Conservation (phyloP, 2,888 invertebrate species). For the Mesochorus sp. region DNA sequence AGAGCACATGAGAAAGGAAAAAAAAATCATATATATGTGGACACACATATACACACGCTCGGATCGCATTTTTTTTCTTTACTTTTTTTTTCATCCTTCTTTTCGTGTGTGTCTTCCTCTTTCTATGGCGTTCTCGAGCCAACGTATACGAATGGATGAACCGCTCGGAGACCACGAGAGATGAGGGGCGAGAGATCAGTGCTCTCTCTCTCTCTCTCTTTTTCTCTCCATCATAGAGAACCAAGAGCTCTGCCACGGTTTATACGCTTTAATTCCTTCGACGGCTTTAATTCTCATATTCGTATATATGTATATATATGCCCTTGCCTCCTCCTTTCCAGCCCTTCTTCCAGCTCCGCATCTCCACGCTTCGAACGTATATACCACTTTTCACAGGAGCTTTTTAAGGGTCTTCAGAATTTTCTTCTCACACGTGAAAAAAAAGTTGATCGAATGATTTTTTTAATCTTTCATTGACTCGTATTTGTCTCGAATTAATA, state of each 20-base stretch:
- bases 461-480: too few relatives aligned
- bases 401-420: too few relatives aligned
- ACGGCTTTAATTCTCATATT: constrained; percentile 81
- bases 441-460: too few relatives aligned
- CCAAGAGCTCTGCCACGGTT: constrained; percentile 64
- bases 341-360: constrained; percentile 46
- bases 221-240: too few relatives aligned
- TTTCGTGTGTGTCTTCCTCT: constrained; percentile 28
- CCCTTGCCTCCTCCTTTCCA: too few relatives aligned
- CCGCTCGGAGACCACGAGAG: constrained; percentile 34
- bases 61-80: constrained; percentile 1
- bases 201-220: too few relatives aligned
- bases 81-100: background rate
- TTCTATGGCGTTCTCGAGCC: constrained; percentile 28
- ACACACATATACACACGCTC: too few relatives aligned
- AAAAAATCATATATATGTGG: constrained; percentile 1
- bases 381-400: too few relatives aligned
- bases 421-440: too few relatives aligned
- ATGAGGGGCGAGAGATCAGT: constrained; percentile 21
- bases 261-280: constrained; percentile 81
- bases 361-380: constrained; percentile 65
- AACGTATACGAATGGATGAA: constrained; percentile 50
- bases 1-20: constrained; percentile 38
- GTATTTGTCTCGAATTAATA: too few relatives aligned
- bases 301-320: too few relatives aligned